Conservation (phyloP, 2,113 vertebrate genomes). For the Suncus etruscus region DNA sequence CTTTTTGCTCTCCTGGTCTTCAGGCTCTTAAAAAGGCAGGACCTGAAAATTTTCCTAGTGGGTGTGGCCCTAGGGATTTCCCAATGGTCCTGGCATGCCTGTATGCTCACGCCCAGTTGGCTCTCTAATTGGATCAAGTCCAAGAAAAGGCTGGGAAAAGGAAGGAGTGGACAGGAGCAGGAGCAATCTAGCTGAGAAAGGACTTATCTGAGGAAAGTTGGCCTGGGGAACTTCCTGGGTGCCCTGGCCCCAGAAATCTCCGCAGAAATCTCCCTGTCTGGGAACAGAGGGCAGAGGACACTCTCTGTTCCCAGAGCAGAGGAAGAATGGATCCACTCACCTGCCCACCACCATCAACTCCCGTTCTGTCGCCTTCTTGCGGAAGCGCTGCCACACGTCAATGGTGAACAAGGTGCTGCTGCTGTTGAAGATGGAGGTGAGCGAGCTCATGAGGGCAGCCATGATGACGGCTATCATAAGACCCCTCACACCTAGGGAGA, state of each 20-base stretch:
- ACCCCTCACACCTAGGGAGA: constrained; percentile 92
- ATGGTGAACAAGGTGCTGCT: constrained; percentile 96
- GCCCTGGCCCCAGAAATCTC: no score
- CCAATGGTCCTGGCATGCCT: no score
- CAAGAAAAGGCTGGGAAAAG: not conserved
- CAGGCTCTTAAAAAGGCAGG: no score
- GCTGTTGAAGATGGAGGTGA: constrained; percentile 98
- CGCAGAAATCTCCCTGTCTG: no score
- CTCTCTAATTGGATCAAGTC: no score
- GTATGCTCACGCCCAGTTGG: no score
- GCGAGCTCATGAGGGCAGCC: constrained; percentile 97
- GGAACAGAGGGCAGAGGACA: no score
- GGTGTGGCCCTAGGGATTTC: no score
- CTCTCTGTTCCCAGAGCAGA: accelerated
- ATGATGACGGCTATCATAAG: constrained; percentile 97
- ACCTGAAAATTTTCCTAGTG: no score
- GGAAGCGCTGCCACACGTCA: constrained; percentile 93
- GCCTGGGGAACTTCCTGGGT: not conserved
- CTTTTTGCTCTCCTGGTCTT: not conserved
- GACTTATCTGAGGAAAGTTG: not conserved
- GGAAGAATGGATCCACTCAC: constrained; percentile 79
- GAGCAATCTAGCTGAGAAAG: not conserved
- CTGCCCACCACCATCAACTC: constrained; percentile 98
- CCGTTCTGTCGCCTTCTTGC: constrained; percentile 89
- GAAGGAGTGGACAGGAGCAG: not conserved